Percentiles rank a stretch among this genome's conserved stretches.
Evolutionary conservation across 2,113 vertebrate species (phyloP).

Genomic region (Neolamprologus hecqui): DNA sequence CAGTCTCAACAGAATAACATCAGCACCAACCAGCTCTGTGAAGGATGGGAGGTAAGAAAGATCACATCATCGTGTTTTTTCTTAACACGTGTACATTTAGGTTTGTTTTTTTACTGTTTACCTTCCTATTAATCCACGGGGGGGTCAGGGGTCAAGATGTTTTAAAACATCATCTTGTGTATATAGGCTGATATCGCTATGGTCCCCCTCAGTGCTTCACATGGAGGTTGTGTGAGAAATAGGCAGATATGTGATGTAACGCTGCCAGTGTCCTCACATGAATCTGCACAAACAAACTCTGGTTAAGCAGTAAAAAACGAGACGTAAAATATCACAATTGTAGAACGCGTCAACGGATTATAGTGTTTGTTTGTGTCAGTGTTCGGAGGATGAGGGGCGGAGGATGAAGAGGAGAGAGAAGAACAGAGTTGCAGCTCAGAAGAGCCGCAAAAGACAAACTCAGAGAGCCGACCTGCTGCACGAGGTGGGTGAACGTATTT

Average conservation of each 20-base stretch:
- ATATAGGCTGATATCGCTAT: not conserved
- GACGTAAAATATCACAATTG: not conserved
- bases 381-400: constrained; percentile 74
- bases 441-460: constrained; percentile 88
- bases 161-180: not conserved
- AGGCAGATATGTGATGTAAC: not conserved
- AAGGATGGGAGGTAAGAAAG: constrained; percentile 45
- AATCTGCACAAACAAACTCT: not conserved
- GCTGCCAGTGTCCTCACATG: not conserved
- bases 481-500: constrained; percentile 66
- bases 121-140: fast-evolving
- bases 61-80: not conserved
- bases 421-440: constrained; percentile 89
- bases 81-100: not conserved
- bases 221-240: not conserved
- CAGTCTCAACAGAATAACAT: not conserved
- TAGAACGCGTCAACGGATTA: not conserved
- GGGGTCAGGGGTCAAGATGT: not conserved
- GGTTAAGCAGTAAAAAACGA: not conserved
- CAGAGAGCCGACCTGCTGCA: constrained; percentile 90
- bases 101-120: not conserved
- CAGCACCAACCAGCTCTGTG: not conserved
- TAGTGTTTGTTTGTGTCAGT: constrained; percentile 55
- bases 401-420: constrained; percentile 85
- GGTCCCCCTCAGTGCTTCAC: fast-evolving